phyloP scores from a whole-genome alignment of 2,113 vertebrate genomes.

The Malaclemys terrapin region DNA sequence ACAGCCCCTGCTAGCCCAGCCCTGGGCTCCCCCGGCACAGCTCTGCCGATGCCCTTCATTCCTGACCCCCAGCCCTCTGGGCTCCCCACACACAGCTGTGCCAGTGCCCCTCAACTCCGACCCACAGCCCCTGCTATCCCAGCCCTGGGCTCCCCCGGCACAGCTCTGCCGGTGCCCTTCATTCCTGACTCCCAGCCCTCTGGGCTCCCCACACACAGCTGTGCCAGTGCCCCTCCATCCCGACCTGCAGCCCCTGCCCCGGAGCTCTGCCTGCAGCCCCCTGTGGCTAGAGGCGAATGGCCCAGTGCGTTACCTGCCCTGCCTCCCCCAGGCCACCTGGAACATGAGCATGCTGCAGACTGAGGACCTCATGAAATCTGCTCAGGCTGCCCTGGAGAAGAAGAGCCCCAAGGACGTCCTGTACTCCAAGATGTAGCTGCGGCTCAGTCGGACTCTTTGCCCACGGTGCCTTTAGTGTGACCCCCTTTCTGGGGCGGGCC shows the following conservation, averaged over 20 bases:
- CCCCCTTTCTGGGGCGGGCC: background rate
- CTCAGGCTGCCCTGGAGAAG: slow-evolving; percentile 88
- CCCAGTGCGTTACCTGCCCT: background rate
- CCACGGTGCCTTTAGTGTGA: background rate
- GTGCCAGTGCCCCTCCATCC: background rate
- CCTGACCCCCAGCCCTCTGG: background rate
- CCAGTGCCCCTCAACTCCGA: background rate
- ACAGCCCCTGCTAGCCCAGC: no score
- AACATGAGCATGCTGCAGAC: slow-evolving; percentile 96
- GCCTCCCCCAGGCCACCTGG: slow-evolving; percentile 81
- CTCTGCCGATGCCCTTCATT: no score
- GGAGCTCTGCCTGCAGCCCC: no score
- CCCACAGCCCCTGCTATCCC: no score
- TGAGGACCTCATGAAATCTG: slow-evolving; percentile 85
- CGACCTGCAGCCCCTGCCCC: background rate
- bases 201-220: no score
- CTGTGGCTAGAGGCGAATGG: no score
- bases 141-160: no score
- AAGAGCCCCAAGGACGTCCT: slow-evolving; percentile 77
- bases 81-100: background rate
- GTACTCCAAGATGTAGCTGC: slow-evolving; percentile 86
- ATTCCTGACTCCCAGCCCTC: background rate
- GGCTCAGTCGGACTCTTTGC: no score
- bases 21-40: no score
- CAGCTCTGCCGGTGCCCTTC: no score